A percentile compares a stretch with the other conserved stretches of the same genome.
Conservation (phyloP, 2,797 vertebrate genomes). For the Brachymystax lenok region DNA sequence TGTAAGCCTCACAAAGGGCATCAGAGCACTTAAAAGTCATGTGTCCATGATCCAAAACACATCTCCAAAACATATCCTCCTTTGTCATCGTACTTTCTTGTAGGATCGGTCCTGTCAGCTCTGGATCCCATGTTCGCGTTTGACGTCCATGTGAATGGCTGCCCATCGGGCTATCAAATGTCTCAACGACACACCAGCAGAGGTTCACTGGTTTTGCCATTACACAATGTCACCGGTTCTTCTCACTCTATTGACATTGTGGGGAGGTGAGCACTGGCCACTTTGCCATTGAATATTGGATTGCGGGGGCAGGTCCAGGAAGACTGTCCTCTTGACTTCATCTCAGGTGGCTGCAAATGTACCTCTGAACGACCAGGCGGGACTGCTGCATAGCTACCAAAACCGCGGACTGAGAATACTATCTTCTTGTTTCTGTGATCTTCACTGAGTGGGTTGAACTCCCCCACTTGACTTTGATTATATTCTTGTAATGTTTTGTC, state of each 20-base stretch:
- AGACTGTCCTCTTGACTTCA: no score
- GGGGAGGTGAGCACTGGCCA: background rate
- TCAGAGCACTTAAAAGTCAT: background rate
- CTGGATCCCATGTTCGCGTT: background rate
- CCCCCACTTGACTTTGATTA: constrained; percentile 50
- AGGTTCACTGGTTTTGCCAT: background rate
- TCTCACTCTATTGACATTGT: background rate
- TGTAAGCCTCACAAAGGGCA: background rate
- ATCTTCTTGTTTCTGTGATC: background rate
- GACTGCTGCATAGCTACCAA: background rate
- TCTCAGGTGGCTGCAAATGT: background rate
- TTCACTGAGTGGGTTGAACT: background rate
- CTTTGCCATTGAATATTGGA: background rate
- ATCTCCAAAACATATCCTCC: background rate
- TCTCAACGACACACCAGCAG: background rate
- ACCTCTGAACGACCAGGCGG: background rate
- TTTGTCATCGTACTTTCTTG: background rate
- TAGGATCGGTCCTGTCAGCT: background rate
- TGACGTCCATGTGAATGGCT: background rate
- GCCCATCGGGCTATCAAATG: background rate
- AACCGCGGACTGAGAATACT: background rate
- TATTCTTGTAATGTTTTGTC: constrained; percentile 53
- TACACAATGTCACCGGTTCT: background rate
- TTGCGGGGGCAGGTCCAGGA: no score
- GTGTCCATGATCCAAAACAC: background rate